Conservation (phyloP, 2,113 vertebrate genomes). For the Colinus virginianus region DNA sequence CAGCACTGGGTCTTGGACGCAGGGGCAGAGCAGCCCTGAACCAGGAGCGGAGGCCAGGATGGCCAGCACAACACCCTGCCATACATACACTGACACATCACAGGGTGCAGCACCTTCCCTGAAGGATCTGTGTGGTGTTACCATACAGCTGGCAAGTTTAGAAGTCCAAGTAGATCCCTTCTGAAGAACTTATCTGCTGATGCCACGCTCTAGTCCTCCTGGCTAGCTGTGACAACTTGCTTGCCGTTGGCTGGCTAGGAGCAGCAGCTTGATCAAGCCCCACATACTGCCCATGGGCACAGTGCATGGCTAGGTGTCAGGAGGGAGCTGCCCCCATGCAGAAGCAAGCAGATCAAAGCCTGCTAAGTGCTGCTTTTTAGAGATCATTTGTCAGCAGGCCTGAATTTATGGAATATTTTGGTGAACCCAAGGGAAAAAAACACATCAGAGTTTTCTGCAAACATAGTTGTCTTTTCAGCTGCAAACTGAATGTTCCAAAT, state of each 20-base stretch:
- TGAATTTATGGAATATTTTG: not conserved
- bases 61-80: not conserved
- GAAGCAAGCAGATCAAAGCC: not conserved
- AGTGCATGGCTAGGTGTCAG: not conserved
- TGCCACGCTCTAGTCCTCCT: not conserved
- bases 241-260: not conserved
- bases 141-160: not conserved
- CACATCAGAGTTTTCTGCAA: not conserved
- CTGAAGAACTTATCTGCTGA: not conserved
- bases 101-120: not conserved
- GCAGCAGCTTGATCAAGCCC: not conserved
- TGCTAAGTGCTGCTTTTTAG: not conserved
- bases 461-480: constrained; percentile 32
- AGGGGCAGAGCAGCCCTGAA: not conserved
- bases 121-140: not conserved
- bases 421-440: not conserved
- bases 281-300: fast-evolving
- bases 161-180: not conserved
- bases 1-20: not conserved
- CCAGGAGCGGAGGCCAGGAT: not conserved
- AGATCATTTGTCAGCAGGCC: not conserved
- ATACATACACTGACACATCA: not conserved
- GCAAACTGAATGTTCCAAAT: constrained; percentile 17
- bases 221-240: not conserved
- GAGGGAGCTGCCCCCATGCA: not conserved